Evolutionary conservation across 1,140 invertebrate genomes (phyloP).

Genomic region (Drosophila chauvacae): DNA sequence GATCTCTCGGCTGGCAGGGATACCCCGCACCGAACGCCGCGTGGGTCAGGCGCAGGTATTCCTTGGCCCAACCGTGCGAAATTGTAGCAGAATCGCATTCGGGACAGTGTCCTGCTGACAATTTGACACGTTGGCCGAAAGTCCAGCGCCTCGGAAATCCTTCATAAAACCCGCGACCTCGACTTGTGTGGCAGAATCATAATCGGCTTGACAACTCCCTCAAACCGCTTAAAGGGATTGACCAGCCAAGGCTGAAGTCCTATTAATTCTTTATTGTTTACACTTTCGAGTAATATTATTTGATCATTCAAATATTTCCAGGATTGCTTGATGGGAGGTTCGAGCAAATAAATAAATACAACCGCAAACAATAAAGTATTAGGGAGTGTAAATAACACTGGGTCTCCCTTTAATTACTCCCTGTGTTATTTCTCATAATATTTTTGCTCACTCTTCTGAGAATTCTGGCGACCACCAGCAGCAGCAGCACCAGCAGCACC

Average conservation of each 20-base stretch:
- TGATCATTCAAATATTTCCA: constrained; percentile 8
- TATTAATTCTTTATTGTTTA: not conserved
- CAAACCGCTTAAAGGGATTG: constrained; percentile 31
- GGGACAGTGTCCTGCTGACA: constrained; percentile 57
- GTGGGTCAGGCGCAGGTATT: constrained; percentile 63
- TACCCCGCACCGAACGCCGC: constrained; percentile 36
- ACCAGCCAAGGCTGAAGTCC: not conserved
- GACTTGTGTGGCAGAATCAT: constrained; percentile 77
- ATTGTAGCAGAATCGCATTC: constrained; percentile 39
- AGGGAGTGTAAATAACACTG: constrained; percentile 33
- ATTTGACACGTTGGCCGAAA: constrained; percentile 69
- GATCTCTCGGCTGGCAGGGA: constrained; percentile 15
- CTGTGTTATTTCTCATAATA: constrained; percentile 77
- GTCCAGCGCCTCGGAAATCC: constrained; percentile 38
- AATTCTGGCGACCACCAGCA: constrained; percentile 64
- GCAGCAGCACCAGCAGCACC: constrained; percentile 6
- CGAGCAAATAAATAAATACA: constrained; percentile 60
- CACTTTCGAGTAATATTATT: not conserved
- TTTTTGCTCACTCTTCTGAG: constrained; percentile 70
- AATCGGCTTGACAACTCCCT: constrained; percentile 75
- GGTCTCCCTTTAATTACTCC: constrained; percentile 59
- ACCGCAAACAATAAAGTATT: constrained; percentile 20
- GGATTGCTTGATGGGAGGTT: constrained; percentile 41
- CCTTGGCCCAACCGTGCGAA: constrained; percentile 61
- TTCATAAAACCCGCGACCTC: constrained; percentile 50